phyloP scores from a whole-genome alignment of 2,888 invertebrate genomes.

The Nineta flava region DNA sequence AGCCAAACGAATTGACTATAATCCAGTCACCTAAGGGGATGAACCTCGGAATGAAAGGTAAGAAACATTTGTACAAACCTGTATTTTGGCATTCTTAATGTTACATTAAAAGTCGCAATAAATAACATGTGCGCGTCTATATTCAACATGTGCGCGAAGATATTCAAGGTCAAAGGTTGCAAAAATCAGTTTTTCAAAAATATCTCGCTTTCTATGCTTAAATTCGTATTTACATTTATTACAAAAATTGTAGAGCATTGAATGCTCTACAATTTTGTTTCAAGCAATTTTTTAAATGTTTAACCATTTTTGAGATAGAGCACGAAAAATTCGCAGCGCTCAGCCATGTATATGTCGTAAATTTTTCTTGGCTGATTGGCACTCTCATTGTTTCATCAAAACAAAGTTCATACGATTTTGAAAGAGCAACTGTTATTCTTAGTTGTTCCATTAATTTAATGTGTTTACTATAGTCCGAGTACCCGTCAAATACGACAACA shows the following conservation, averaged over 20 bases:
- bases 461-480: conserved; percentile 20
- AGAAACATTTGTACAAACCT: background rate
- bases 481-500: conserved; percentile 21
- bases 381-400: conserved; percentile 21
- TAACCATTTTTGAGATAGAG: background rate
- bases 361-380: conserved; percentile 14
- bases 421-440: conserved; percentile 22
- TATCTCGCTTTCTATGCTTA: background rate
- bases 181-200: conserved; percentile 1
- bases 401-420: conserved; percentile 21
- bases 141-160: background rate
- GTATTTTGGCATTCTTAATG: background rate
- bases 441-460: conserved; percentile 22
- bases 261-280: background rate
- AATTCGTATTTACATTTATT: background rate
- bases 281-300: background rate
- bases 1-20: no score
- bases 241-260: background rate
- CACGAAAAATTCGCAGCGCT: background rate
- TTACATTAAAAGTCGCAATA: background rate
- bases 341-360: conserved; percentile 13
- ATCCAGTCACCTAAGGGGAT: background rate
- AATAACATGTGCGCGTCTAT: no score
- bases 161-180: background rate
- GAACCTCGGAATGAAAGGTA: background rate